Evolutionary conservation across 2,113 vertebrate species (phyloP), one percentile per base, ranked within the genome.

Genomic region (Nyctereutes procyonoides): DNA sequence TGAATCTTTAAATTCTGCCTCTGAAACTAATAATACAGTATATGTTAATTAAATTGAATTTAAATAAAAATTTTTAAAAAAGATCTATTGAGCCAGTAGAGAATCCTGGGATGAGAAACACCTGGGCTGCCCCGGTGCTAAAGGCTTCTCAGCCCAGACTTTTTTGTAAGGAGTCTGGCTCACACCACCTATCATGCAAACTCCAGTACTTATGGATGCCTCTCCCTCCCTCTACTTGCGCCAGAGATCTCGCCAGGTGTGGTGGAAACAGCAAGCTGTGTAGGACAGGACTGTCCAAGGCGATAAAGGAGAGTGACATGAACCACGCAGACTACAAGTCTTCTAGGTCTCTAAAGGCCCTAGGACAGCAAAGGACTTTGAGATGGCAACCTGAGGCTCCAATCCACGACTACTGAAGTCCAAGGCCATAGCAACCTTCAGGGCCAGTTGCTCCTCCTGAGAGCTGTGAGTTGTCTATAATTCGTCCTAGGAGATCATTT

Each of bases 311-410:
- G 24, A 63, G 16, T 19, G 58, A 67, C 43, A 16, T 58, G 22
- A 35, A 48, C 8, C 28, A 0, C 0, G 10, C 10, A 13, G 8
- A 35, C 3, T 10, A 11, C 22, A 76, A 58, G 16, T 2, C 26
- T 43, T 95, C 62, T n/a, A 48, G 19, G 43, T 53, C 7, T 19
- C 43, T 26, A 17, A 32, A 60, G 4, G 4, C 4, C 24, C 51
- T 15, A 13, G 2, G 5, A 15, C 24, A 35, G 15, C 32, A 35
- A 35, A 17, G 38, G 13, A 2, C 26, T 83, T 65, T 35, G 82
- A 28, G 26, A 1, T 9, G 32, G 60, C 58, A 76, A 67, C 35
- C n/a, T 24, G 22, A 30, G 67, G 17, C 28, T 10, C 35, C 35
- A 88, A 4, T 69, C 7, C 19, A 38, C 0, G 2, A 51, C 6